Evolutionary conservation across 2,113 vertebrate genomes (phyloP).

Genomic region (Hassar affinis): DNA sequence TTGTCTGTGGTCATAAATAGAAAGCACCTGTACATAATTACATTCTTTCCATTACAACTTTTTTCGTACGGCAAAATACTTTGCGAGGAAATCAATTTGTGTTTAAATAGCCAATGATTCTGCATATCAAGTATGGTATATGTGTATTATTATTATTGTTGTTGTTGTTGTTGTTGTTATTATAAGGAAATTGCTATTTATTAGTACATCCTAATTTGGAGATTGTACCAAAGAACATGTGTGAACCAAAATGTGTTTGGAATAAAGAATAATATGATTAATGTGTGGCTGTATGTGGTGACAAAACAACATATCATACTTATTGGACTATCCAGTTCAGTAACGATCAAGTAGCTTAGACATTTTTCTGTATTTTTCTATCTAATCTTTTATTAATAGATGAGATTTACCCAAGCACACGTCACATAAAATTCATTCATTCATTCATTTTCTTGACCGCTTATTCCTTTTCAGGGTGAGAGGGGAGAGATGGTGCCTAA

Average conservation of each 20-base stretch:
- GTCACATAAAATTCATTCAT: too few species aligned
- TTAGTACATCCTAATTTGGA: not conserved
- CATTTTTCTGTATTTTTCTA: not conserved
- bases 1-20: constrained; percentile 39
- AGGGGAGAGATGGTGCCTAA: too few species aligned
- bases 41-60: constrained; percentile 31
- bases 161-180: not conserved
- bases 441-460: too few species aligned
- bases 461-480: too few species aligned
- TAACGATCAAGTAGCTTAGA: not conserved
- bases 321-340: not conserved
- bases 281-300: not conserved
- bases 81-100: not conserved
- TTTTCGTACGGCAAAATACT: not conserved
- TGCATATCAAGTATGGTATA: not conserved
- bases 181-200: not conserved
- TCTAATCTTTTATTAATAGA: not conserved
- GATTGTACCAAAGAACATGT: not conserved
- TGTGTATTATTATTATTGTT: not conserved
- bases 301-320: not conserved
- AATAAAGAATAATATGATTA: not conserved
- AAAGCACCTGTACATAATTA: constrained; percentile 43
- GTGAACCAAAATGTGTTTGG: not conserved
- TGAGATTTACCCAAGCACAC: not conserved
- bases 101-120: not conserved